phyloP scores from a whole-genome alignment of 2,888 invertebrate genomes.

The Caenorhabditis angaria region DNA sequence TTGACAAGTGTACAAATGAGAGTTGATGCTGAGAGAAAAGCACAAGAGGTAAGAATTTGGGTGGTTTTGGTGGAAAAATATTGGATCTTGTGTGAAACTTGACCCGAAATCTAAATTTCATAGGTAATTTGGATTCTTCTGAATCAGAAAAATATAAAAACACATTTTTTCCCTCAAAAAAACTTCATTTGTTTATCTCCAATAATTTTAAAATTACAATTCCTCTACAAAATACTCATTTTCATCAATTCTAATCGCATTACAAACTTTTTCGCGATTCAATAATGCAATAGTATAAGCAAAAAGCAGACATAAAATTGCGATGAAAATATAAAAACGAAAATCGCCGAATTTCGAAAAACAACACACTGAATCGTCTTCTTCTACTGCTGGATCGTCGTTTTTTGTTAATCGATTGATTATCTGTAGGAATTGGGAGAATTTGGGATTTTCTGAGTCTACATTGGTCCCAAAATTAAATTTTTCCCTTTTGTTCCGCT shows the following conservation, averaged over 20 bases:
- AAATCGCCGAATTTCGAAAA: not conserved
- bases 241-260: not conserved
- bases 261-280: not conserved
- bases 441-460: too few relatives aligned
- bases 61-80: not conserved
- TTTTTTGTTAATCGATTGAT: too few relatives aligned
- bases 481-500: too few relatives aligned
- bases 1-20: slow-evolving; percentile 99
- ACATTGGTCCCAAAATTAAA: too few relatives aligned
- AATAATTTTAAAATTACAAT: not conserved
- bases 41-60: slow-evolving; percentile 17
- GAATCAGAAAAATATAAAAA: too few relatives aligned
- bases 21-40: slow-evolving; percentile 72
- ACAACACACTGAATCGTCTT: too few relatives aligned
- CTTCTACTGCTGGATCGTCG: too few relatives aligned
- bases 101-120: too few relatives aligned
- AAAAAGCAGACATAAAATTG: not conserved
- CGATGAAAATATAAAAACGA: not conserved
- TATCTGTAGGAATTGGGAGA: too few relatives aligned
- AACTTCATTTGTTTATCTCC: not conserved
- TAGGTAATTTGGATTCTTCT: too few relatives aligned
- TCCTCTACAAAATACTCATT: not conserved
- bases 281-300: not conserved
- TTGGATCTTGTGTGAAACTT: not conserved
- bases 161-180: too few relatives aligned